Evolutionary conservation across 2,888 invertebrate genomes (phyloP), one percentile per base, ranked within the genome.

Genomic region (Cordilura impudica): DNA sequence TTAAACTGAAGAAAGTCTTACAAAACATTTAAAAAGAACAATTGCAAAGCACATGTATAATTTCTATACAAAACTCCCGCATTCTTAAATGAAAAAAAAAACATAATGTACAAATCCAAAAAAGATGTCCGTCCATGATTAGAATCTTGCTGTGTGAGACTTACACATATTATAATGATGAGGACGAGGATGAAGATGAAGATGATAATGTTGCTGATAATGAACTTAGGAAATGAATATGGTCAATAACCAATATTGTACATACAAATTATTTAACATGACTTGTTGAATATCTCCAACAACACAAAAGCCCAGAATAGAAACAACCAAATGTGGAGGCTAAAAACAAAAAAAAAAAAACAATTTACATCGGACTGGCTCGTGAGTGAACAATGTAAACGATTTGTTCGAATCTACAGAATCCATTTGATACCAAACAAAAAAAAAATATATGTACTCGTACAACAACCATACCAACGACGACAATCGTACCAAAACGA

Each of bases 161-260:
- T n/a, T n/a, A n/a, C n/a, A 12, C 35, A 39, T n/a, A 39, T 39
- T n/a, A 39, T 39, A n/a, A n/a, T 31, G 10, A 31, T 39, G 35
- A 63, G 14, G 29, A 69, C 16, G 31, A 47, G 19, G 67, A 49
- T 31, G 53, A 10, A 23, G 49, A 56, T 65, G 65, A 65, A n/a
- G 35, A 63, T 21, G 29, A 69, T 23, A 47, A 47, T 31, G 67
- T 35, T 31, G 53, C 5, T 31, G 49, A 56, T 65, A 72, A 65
- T 58, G 56, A 65, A 56, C 39, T 49, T 47, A 16, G 31, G 16
- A 23, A 35, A 58, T 47, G 23, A 56, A 72, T 72, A 56, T 72
- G 61, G 72, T 65, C 63, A 56, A 56, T 56, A 72, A 65, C 35
- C 65, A 72, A 65, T 49, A 73, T 51, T 51, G 63, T n/a, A 39